Evolutionary conservation across 2,113 vertebrate species (phyloP).

Genomic region (Triplophysa siluroides): DNA sequence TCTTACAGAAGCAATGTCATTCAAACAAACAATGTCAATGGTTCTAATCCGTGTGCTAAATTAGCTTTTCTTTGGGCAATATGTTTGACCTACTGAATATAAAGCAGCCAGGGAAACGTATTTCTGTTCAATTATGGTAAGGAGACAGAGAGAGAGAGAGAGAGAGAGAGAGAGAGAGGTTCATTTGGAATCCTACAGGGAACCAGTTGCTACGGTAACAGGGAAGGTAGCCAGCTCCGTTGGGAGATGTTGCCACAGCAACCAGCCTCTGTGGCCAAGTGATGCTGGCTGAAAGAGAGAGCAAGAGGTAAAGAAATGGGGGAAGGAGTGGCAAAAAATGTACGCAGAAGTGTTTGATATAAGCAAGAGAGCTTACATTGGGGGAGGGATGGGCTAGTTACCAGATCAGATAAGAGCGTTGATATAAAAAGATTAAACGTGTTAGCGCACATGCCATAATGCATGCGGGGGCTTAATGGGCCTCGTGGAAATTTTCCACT

Average conservation of each 20-base stretch:
- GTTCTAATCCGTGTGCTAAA: slow-evolving; percentile 43
- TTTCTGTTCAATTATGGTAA: slow-evolving; percentile 54
- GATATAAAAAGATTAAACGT: slow-evolving; percentile 40
- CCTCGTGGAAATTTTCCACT: slow-evolving; percentile 38
- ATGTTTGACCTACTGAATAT: slow-evolving; percentile 35
- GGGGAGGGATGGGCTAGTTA: slow-evolving; percentile 10
- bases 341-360: slow-evolving; percentile 56
- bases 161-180: slow-evolving; percentile 44
- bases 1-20: slow-evolving; percentile 38
- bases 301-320: slow-evolving; percentile 43
- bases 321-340: slow-evolving; percentile 47
- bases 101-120: slow-evolving; percentile 55
- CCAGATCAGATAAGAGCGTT: slow-evolving; percentile 26
- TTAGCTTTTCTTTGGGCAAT: slow-evolving; percentile 43
- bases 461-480: slow-evolving; percentile 42
- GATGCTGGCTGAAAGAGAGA: slow-evolving; percentile 70
- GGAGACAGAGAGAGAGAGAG: slow-evolving; percentile 16
- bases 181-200: slow-evolving; percentile 76
- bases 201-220: slow-evolving; percentile 81
- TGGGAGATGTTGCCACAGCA: slow-evolving; percentile 79
- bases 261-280: slow-evolving; percentile 75
- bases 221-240: slow-evolving; percentile 76
- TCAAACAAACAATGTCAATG: slow-evolving; percentile 54
- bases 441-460: slow-evolving; percentile 45
- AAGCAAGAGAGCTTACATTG: slow-evolving; percentile 14